phyloP scores from a whole-genome alignment of 1,140 invertebrate species.

The Ruditapes philippinarum region DNA sequence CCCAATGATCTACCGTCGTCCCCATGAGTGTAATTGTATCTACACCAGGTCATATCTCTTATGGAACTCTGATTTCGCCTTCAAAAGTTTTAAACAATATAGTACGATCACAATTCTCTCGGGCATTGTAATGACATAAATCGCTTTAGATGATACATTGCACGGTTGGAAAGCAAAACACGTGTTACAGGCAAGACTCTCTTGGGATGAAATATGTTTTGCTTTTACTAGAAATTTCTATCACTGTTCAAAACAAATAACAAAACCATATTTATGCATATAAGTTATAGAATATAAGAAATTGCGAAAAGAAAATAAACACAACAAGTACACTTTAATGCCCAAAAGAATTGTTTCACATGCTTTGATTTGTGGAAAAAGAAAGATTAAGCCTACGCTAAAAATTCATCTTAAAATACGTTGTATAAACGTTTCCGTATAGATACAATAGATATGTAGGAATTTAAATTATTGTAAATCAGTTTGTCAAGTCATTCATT shows the following conservation, averaged over 20 bases:
- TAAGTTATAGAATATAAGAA: neutral
- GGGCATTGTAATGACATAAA: slow-evolving; percentile 11
- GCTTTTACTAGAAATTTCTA: neutral
- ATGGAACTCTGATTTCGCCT: slow-evolving; percentile 35
- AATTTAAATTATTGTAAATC: no score
- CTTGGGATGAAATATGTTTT: neutral
- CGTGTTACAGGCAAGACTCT: neutral
- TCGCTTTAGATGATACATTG: slow-evolving; percentile 23
- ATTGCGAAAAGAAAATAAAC: no score
- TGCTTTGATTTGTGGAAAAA: no score
- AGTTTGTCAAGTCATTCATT: no score
- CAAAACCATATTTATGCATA: neutral
- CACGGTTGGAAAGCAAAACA: slow-evolving; percentile 32
- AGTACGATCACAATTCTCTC: neutral
- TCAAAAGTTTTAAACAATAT: slow-evolving; percentile 33
- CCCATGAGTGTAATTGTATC: slow-evolving; percentile 43
- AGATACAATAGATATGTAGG: no score
- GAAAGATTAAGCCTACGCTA: no score
- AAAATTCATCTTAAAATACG: no score
- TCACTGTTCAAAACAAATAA: neutral
- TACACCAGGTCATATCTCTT: neutral
- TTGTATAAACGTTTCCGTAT: no score
- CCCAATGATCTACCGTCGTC: neutral
- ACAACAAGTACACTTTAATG: no score
- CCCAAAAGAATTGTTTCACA: no score